Conservation (phyloP, 2,113 vertebrate species). For the Microtus oregoni region DNA sequence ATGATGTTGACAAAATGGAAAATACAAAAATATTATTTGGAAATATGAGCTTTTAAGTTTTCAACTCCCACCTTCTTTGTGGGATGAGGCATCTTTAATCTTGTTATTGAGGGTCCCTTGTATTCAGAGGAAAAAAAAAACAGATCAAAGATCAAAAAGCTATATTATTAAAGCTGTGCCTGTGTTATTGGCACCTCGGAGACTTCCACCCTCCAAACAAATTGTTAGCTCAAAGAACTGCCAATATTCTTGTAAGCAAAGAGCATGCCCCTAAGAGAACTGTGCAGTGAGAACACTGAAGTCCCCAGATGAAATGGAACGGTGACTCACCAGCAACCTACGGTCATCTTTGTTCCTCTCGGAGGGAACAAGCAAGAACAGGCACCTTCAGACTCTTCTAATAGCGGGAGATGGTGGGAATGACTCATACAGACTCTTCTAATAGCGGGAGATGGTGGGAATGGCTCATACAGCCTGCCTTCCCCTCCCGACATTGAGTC, state of each 20-base stretch:
- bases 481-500: background rate
- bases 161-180: slow-evolving; percentile 68
- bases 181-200: slow-evolving; percentile 75
- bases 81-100: slow-evolving; percentile 72
- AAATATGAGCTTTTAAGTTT: slow-evolving; percentile 72
- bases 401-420: background rate
- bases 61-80: slow-evolving; percentile 65
- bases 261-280: slow-evolving; percentile 73
- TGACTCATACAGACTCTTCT: background rate
- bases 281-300: slow-evolving; percentile 36
- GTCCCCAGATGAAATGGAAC: slow-evolving; percentile 68
- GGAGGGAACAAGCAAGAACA: background rate
- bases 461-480: background rate
- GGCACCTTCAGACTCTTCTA: background rate
- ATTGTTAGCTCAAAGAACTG: slow-evolving; percentile 77
- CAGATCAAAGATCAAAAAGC: slow-evolving; percentile 76
- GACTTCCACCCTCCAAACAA: slow-evolving; percentile 78
- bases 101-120: slow-evolving; percentile 59
- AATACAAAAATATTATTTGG: slow-evolving; percentile 73
- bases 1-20: slow-evolving; percentile 69
- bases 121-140: slow-evolving; percentile 37
- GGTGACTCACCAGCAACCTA: slow-evolving; percentile 32
- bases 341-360: slow-evolving; percentile 57
- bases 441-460: background rate
- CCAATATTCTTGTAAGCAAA: slow-evolving; percentile 78